Conservation (phyloP, 1,140 invertebrate species). For the Oryctes rhinoceros region DNA sequence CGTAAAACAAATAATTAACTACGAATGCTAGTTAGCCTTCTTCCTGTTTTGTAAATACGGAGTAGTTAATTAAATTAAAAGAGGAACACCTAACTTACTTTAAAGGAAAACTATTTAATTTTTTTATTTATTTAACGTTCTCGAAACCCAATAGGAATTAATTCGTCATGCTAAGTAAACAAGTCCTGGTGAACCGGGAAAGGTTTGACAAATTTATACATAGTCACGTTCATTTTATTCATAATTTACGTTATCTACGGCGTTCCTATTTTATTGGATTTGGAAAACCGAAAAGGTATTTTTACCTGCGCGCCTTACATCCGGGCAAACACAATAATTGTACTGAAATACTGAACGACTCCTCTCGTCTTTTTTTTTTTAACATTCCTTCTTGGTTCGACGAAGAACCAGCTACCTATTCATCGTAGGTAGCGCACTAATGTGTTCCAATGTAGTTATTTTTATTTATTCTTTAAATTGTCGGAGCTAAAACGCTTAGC, state of each 20-base stretch:
- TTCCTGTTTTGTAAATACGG: too few relatives aligned
- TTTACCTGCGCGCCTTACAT: conserved; percentile 37
- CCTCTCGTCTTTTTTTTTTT: not conserved
- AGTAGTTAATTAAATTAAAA: too few relatives aligned
- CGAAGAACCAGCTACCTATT: conserved; percentile 31
- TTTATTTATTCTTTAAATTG: conserved; percentile 40
- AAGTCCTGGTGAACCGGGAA: not conserved
- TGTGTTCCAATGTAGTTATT: conserved; percentile 41
- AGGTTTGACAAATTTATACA: conserved; percentile 25
- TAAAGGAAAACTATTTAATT: not conserved
- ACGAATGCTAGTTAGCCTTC: too few relatives aligned
- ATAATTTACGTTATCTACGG: conserved; percentile 24
- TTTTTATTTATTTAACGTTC: not conserved
- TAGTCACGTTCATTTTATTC: conserved; percentile 32
- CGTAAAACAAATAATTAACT: too few relatives aligned
- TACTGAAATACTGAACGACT: conserved; percentile 21
- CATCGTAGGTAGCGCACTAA: conserved; percentile 16
- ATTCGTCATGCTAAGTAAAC: conserved; percentile 8
- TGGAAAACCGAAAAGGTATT: conserved; percentile 40
- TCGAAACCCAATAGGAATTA: conserved; percentile 5
- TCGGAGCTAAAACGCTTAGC: conserved; percentile 18
- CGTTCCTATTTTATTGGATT: conserved; percentile 39
- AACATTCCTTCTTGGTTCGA: conserved; percentile 34
- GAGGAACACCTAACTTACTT: too few relatives aligned
- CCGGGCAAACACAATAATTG: conserved; percentile 39